Evolutionary conservation across 2,888 invertebrate species (phyloP).

Genomic region (Bellardia pandia): DNA sequence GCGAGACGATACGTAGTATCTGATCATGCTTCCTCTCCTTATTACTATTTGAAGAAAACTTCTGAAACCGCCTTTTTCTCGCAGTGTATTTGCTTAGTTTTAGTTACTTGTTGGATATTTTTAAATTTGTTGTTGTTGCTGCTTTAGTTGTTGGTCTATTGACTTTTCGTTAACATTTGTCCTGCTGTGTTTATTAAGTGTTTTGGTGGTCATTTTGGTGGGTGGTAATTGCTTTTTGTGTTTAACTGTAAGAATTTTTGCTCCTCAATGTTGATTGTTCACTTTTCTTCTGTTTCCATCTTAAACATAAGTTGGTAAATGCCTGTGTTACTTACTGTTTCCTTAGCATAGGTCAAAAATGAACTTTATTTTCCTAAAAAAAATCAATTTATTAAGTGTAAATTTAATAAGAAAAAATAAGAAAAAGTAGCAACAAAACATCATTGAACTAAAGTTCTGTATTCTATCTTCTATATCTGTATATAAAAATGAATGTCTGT

Average conservation of each 20-base stretch:
- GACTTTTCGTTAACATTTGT: constrained; percentile 14
- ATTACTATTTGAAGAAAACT: too few species aligned
- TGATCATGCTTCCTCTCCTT: too few species aligned
- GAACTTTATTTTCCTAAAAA: constrained; percentile 25
- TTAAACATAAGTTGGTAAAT: constrained; percentile 39
- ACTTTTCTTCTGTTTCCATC: constrained; percentile 20
- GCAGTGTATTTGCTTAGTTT: constrained; percentile 6
- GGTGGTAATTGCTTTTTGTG: constrained; percentile 73
- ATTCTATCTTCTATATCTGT: not conserved
- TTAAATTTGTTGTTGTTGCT: not conserved
- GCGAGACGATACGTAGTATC: too few species aligned
- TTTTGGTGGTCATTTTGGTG: constrained; percentile 72
- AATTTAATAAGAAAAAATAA: not conserved
- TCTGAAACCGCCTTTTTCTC: not conserved
- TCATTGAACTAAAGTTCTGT: not conserved
- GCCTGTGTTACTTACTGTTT: constrained; percentile 32
- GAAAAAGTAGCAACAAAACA: not conserved
- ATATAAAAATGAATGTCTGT: too few species aligned
- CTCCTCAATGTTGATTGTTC: constrained; percentile 27
- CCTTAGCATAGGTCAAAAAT: constrained; percentile 64
- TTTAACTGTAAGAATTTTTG: constrained; percentile 50
- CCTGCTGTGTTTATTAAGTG: constrained; percentile 69
- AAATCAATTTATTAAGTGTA: not conserved
- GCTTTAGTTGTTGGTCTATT: constrained; percentile 10
- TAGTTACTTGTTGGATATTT: not conserved